Conservation (phyloP, 1,140 invertebrate genomes). For the Apocrypta bakeri region DNA sequence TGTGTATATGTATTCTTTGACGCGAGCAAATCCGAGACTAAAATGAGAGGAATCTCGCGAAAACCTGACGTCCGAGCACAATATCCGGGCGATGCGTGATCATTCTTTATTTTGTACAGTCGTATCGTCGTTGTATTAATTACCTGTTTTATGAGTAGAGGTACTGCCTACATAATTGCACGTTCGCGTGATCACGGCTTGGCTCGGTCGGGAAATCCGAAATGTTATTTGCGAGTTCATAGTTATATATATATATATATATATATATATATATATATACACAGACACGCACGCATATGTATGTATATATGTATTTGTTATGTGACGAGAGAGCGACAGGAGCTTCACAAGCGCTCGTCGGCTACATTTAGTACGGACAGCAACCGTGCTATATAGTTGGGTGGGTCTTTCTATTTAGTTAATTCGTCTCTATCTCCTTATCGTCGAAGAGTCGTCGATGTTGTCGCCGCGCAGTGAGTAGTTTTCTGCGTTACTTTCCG, state of each 20-base stretch:
- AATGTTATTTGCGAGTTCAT: neutral
- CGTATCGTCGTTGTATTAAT: slow-evolving; percentile 48
- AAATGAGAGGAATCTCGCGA: neutral
- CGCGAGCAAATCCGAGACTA: too few relatives aligned
- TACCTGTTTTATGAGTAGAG: slow-evolving; percentile 2
- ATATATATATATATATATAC: too few relatives aligned
- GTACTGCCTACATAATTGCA: neutral
- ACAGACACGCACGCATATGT: too few relatives aligned
- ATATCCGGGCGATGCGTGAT: neutral
- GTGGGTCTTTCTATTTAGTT: neutral
- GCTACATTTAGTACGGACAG: slow-evolving; percentile 60
- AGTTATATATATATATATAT: neutral
- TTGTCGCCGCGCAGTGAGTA: too few relatives aligned
- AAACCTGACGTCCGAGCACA: neutral
- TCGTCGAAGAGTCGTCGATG: neutral
- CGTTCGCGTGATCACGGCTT: neutral
- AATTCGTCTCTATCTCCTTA: slow-evolving; percentile 19
- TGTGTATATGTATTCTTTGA: too few relatives aligned
- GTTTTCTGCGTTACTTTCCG: neutral
- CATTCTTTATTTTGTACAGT: neutral
- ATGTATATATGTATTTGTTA: too few relatives aligned
- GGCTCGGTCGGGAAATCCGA: neutral
- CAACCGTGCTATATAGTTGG: slow-evolving; percentile 56
- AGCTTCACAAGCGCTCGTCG: slow-evolving; percentile 8
- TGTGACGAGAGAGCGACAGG: too few relatives aligned